Evolutionary conservation across 1,140 invertebrate genomes (phyloP), one percentile per base, ranked within the genome.

Genomic region (Colletes gigas): DNA sequence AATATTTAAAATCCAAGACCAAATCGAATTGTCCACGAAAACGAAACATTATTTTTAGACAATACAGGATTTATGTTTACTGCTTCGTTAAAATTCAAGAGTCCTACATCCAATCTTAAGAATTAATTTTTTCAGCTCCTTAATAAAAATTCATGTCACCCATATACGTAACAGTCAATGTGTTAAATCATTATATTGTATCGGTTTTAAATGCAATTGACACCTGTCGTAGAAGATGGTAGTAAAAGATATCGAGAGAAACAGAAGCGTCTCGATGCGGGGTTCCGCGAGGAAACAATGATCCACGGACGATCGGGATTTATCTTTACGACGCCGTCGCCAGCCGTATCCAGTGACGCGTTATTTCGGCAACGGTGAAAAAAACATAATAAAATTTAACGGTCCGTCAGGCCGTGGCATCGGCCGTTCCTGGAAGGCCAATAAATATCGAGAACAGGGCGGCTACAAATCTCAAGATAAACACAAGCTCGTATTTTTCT

Each of bases 391-490:
- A 91, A 91, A 92, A 91, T 92, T 92, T 91, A 92, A 91, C 90
- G 91, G 88, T 90, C 89, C 87, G 89, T 91, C 91, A 91, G 85
- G 50, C 65, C 71, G 60, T 57, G 80, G 70, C 60, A 70, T 78
- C 72, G 12, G 52, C 83, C 57, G n/a, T 73, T 39, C 59, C 73
- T 72, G 54, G 59, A 50, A 71, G 52, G 88, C 90, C 88, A 91
- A 92, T 92, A 92, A 92, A 92, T 92, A 92, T 88, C 87, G 86
- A 86, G 86, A 86, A 91, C 88, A 90, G 83, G 84, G 65, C 83
- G 88, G 85, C 90, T 90, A 92, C 91, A 92, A 92, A 92, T 92
- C 90, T 92, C 89, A 91, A 92, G 91, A 92, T 92, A 92, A 92
- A 92, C 88, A 89, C 81, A 78, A 81, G 70, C 85, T 79, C 72